Evolutionary conservation across 2,113 vertebrate species (phyloP).

Genomic region (Chaetops frenatus): DNA sequence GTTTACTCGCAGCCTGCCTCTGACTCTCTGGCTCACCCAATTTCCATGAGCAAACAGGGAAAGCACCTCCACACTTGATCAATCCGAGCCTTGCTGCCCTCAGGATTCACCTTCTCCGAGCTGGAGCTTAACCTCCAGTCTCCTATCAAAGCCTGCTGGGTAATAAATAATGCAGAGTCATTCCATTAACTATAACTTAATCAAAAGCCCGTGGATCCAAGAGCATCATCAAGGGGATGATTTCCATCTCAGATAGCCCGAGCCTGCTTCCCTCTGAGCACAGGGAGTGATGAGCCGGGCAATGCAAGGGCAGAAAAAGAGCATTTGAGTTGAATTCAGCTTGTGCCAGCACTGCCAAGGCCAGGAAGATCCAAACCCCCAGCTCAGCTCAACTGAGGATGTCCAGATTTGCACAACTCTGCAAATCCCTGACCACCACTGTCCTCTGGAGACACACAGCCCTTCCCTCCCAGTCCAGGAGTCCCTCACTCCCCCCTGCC

Average conservation of each 20-base stretch:
- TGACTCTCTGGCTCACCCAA: not conserved
- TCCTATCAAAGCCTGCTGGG: not conserved
- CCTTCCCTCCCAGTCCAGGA: not conserved
- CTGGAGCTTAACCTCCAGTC: constrained; percentile 6
- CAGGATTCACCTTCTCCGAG: constrained; percentile 1
- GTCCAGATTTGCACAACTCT: fast-evolving
- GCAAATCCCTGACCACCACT: not conserved
- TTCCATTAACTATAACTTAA: constrained; percentile 44
- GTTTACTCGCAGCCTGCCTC: not conserved
- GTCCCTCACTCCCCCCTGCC: not conserved
- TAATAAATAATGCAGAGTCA: constrained; percentile 56
- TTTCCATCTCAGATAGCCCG: not conserved
- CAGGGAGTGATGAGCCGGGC: not conserved
- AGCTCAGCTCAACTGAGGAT: not conserved
- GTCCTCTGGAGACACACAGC: not conserved
- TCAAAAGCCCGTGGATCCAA: constrained; percentile 13
- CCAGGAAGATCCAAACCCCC: not conserved
- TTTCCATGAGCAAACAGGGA: not conserved
- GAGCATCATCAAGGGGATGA: not conserved
- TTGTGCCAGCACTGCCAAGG: not conserved
- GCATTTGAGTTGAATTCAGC: not conserved
- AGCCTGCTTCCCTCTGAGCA: not conserved
- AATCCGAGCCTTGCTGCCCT: not conserved
- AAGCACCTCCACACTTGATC: not conserved
- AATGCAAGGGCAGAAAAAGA: not conserved